phyloP scores from a whole-genome alignment of 2,797 vertebrate genomes.

The Psittacula echo region DNA sequence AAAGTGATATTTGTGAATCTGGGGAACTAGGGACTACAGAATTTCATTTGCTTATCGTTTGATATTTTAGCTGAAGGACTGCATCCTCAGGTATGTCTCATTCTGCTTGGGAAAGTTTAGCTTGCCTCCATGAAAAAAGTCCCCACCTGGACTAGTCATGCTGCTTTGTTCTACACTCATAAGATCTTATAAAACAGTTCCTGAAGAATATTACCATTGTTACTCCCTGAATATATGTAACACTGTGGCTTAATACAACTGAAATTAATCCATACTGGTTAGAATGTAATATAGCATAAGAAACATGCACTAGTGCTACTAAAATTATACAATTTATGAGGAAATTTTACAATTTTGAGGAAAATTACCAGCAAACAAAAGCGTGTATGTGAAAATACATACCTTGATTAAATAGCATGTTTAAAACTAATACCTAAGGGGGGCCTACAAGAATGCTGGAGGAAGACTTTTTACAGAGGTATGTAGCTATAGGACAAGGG shows the following conservation, averaged over 20 bases:
- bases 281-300: not conserved
- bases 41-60: not conserved
- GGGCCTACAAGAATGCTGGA: not conserved
- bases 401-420: not conserved
- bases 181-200: not conserved
- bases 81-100: not conserved
- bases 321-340: not conserved
- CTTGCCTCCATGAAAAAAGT: not conserved
- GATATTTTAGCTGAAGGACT: not conserved
- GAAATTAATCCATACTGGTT: not conserved
- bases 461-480: not conserved
- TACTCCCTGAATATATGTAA: not conserved
- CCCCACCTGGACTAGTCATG: not conserved
- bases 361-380: not conserved
- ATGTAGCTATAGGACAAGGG: not conserved
- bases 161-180: not conserved
- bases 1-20: not conserved
- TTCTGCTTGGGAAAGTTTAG: not conserved
- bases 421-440: not conserved
- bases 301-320: not conserved
- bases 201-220: not conserved
- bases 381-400: not conserved
- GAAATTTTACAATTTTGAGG: not conserved
- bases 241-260: not conserved
- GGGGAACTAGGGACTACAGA: not conserved